Conservation (phyloP, 1,140 invertebrate genomes). For the Pomacea maculata region DNA sequence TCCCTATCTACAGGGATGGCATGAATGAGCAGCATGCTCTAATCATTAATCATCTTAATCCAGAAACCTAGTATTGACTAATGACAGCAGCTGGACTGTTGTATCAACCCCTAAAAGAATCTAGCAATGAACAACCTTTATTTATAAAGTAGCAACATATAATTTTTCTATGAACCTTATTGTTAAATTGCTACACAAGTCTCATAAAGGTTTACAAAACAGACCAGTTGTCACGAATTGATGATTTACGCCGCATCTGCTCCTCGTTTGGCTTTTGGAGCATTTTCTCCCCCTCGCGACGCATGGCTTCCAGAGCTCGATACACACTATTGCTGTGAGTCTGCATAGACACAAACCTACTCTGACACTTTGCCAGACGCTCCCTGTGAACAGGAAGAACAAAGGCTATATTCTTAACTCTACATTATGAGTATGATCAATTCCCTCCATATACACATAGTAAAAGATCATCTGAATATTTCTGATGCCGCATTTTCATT, state of each 20-base stretch:
- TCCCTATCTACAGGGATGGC: no score
- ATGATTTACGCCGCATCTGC: slow-evolving; percentile 45
- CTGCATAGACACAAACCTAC: slow-evolving; percentile 51
- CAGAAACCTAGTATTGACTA: no score
- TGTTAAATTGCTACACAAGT: neutral
- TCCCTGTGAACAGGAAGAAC: slow-evolving; percentile 42
- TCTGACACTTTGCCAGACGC: slow-evolving; percentile 54
- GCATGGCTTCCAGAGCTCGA: slow-evolving; percentile 53
- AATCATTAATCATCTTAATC: no score
- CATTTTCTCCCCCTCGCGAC: slow-evolving; percentile 38
- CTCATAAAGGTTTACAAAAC: neutral
- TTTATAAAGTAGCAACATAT: neutral
- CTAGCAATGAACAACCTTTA: no score
- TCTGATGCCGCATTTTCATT: no score
- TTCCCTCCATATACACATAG: no score
- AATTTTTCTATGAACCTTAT: neutral
- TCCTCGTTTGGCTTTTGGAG: slow-evolving; percentile 39
- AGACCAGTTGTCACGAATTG: slow-evolving; percentile 53
- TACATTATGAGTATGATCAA: no score
- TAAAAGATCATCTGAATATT: no score
- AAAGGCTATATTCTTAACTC: no score
- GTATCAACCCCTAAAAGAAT: no score
- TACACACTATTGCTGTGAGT: slow-evolving; percentile 42
- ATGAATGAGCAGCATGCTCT: no score
- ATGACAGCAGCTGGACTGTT: no score